Conservation (phyloP, 2,888 invertebrate species). For the Pharmacophagus antenor region DNA sequence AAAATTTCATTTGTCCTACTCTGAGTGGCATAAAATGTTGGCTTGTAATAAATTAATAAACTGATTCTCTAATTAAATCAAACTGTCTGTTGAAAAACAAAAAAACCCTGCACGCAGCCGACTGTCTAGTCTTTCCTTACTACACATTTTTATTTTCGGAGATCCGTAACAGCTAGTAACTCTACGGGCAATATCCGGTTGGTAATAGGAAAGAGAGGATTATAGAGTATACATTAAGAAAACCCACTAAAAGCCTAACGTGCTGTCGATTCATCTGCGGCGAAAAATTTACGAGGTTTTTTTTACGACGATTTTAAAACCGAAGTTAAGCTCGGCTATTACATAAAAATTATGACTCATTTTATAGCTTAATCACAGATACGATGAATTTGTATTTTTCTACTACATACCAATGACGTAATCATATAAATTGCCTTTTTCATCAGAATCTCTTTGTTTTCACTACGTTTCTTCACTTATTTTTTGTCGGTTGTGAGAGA, state of each 20-base stretch:
- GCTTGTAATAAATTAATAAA: no score
- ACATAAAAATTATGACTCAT: slow-evolving; percentile 2
- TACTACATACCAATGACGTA: not conserved
- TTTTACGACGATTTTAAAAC: slow-evolving; percentile 5
- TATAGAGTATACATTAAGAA: slow-evolving; percentile 56
- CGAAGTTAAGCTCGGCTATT: not conserved
- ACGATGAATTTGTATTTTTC: not conserved
- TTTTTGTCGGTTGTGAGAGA: no score
- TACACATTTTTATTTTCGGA: not conserved
- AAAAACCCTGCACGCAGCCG: no score
- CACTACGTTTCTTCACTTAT: no score
- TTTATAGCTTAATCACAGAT: not conserved
- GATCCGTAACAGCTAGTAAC: slow-evolving; percentile 47
- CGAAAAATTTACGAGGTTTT: slow-evolving; percentile 12
- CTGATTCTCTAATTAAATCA: no score
- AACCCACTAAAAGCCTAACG: slow-evolving; percentile 28
- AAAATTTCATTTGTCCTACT: no score
- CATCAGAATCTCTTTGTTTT: not conserved
- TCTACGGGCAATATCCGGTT: slow-evolving; percentile 69
- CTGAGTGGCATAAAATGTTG: no score
- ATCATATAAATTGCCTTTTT: not conserved
- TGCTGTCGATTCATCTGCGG: slow-evolving; percentile 13
- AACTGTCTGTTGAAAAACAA: no score
- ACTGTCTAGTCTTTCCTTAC: no score
- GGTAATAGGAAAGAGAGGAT: slow-evolving; percentile 65